Conservation (phyloP, 2,888 invertebrate species). For the Caenorhabditis macrosperma region DNA sequence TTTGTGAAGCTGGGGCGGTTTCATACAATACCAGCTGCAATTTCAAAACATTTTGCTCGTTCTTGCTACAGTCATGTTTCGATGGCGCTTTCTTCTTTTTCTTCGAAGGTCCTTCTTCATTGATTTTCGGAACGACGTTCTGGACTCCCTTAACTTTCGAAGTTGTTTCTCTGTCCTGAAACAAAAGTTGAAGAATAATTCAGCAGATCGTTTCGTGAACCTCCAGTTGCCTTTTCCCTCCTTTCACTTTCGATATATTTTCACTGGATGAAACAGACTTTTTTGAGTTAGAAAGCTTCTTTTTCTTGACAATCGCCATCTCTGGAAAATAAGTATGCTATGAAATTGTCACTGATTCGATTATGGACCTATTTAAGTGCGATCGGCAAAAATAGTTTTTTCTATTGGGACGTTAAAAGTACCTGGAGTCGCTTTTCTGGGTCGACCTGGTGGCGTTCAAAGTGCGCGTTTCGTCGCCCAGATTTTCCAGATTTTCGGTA, state of each 20-base stretch:
- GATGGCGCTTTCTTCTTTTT: not conserved
- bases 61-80: conserved; percentile 9
- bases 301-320: conserved; percentile 56
- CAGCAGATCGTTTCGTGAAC: not conserved
- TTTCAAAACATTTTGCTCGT: conserved; percentile 2
- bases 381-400: too few species aligned
- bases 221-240: conserved; percentile 17
- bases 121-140: too few species aligned
- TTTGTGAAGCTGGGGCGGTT: too few species aligned
- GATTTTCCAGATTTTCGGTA: too few species aligned
- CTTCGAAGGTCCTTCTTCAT: conserved; percentile 22
- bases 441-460: too few species aligned
- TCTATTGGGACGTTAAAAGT: too few species aligned
- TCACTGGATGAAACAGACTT: not conserved
- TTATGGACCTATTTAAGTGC: too few species aligned
- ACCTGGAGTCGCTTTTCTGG: too few species aligned
- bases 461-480: too few species aligned
- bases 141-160: too few species aligned
- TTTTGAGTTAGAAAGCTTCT: conserved; percentile 28
- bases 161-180: conserved; percentile 1
- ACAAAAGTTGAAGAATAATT: not conserved
- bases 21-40: conserved; percentile 7
- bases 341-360: too few species aligned
- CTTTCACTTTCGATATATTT: conserved; percentile 11
- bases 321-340: conserved; percentile 13